These are phyloP conservation scores for Falco concolor DNA, from an alignment of 2,797 vertebrate genomes.

Conservation along the genomic window DNA sequence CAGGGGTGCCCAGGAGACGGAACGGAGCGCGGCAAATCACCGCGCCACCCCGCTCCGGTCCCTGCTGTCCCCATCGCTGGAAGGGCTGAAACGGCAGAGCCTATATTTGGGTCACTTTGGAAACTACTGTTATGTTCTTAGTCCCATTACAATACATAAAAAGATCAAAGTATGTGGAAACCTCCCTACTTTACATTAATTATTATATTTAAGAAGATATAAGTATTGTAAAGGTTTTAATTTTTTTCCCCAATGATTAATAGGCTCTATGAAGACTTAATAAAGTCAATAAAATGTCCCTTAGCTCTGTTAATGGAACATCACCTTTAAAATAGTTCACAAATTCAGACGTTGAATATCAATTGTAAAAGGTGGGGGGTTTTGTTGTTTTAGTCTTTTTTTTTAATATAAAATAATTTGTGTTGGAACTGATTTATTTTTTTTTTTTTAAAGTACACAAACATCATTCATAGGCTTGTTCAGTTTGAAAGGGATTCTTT, in stretches of 20 bases:
- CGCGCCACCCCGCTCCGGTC: neutral
- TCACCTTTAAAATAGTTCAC: neutral
- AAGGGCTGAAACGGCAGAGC: neutral
- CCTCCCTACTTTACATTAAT: neutral
- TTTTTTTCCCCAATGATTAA: neutral
- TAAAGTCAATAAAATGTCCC: neutral
- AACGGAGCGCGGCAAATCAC: neutral
- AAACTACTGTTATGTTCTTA: neutral
- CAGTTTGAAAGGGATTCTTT: neutral
- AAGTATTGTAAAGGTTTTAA: neutral
- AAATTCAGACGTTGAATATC: neutral
- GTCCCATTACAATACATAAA: neutral
- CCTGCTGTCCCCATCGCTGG: neutral
- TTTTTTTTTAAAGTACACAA: neutral
- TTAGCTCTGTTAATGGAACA: neutral
- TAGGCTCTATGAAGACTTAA: neutral
- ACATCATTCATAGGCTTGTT: neutral
- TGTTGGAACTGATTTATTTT: neutral
- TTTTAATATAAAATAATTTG: neutral
- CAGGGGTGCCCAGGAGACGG: neutral
- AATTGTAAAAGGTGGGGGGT: neutral
- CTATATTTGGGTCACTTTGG: neutral
- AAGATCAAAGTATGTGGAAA: neutral
- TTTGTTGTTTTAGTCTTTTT: neutral
- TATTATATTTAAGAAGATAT: neutral